Evolutionary conservation across 2,888 invertebrate genomes (phyloP).

Genomic region (Acanthacorydalis orientalis): DNA sequence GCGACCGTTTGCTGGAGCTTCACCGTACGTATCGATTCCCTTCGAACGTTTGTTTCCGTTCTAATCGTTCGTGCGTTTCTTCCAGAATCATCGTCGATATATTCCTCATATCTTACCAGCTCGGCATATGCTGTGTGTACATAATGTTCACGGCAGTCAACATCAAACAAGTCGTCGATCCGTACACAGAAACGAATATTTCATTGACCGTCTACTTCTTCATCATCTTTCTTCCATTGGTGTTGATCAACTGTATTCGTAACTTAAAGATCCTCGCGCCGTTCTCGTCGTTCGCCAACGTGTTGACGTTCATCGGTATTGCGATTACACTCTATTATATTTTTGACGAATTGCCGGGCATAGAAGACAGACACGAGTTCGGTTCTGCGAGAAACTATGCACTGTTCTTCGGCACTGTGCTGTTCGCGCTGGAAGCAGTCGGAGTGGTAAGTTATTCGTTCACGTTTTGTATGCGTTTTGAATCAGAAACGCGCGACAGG

Average conservation of each 20-base stretch:
- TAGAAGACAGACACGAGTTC: constrained; percentile 33
- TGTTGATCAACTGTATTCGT: constrained; percentile 65
- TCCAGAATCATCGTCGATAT: constrained; percentile 40
- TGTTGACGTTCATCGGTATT: constrained; percentile 67
- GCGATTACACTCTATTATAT: constrained; percentile 75
- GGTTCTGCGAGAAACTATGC: constrained; percentile 58
- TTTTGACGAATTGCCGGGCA: constrained; percentile 49
- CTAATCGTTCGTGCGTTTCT: constrained; percentile 14
- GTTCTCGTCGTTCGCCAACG: constrained; percentile 77
- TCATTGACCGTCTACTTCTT: constrained; percentile 8
- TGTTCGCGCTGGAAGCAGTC: constrained; percentile 93
- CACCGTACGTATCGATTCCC: constrained; percentile 27
- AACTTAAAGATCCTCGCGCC: constrained; percentile 79
- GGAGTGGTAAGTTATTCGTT: constrained; percentile 73
- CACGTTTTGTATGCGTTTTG: too few species aligned
- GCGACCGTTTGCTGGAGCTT: constrained; percentile 34
- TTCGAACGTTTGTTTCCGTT: too few species aligned
- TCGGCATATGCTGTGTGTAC: constrained; percentile 81
- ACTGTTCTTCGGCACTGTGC: constrained; percentile 87
- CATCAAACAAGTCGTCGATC: constrained; percentile 33
- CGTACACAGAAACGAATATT: constrained; percentile 1
- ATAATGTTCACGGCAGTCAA: constrained; percentile 61
- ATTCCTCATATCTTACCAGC: constrained; percentile 64
- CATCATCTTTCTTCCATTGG: constrained; percentile 37
- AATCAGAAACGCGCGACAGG: too few species aligned